These are phyloP conservation scores for Delphinus delphis DNA, from an alignment of 2,113 vertebrate genomes.

Conservation along the genomic window DNA sequence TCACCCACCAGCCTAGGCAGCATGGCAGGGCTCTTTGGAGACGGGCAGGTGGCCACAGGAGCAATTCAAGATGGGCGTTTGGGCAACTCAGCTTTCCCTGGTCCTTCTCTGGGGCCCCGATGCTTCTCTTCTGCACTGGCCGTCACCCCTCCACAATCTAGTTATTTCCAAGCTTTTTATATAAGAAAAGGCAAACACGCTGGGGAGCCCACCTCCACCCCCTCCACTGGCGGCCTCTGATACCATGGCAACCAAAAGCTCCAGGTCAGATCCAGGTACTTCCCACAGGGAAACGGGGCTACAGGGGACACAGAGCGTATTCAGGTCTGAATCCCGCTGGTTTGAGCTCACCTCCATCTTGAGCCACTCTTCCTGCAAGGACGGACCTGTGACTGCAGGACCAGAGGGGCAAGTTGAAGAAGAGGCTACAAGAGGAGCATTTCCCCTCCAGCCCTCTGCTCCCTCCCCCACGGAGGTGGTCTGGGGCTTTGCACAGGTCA, in stretches of 20 bases:
- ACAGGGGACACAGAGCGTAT: accelerated
- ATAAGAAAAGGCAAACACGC: not conserved
- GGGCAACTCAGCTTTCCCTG: not conserved
- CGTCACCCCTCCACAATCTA: not conserved
- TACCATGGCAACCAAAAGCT: constrained; percentile 35
- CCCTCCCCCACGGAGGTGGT: accelerated
- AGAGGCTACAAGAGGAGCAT: not conserved
- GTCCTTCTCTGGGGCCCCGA: not conserved
- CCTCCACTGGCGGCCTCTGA: not conserved
- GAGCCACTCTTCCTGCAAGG: not conserved
- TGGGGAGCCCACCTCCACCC: not conserved
- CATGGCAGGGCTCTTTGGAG: accelerated
- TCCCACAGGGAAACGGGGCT: not conserved
- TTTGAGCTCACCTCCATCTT: no score
- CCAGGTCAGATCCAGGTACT: not conserved
- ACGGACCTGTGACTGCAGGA: not conserved
- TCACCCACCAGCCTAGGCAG: no score
- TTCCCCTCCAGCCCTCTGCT: accelerated
- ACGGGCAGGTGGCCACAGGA: not conserved
- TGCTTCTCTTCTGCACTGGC: not conserved
- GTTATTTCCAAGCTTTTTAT: not conserved
- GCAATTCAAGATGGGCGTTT: accelerated
- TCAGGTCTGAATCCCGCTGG: not conserved
- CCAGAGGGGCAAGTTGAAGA: not conserved
- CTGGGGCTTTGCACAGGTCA: not conserved